Evolutionary conservation across 2,888 invertebrate genomes (phyloP).

Genomic region (Drosophila mimica): DNA sequence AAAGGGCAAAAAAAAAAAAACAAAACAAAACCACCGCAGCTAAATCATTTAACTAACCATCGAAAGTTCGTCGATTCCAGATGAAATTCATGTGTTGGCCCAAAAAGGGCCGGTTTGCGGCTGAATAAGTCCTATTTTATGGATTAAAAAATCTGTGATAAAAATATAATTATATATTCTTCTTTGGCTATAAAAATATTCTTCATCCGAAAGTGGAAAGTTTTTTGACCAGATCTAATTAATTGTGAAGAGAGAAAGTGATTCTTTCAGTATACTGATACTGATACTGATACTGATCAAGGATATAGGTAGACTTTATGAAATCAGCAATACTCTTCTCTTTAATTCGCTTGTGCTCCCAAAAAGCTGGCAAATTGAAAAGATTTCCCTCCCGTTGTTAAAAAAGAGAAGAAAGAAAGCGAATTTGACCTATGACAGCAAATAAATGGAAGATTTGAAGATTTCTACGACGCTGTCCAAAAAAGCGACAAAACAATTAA

Average conservation of each 20-base stretch:
- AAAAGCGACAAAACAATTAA: slow-evolving; percentile 31
- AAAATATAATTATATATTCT: not conserved
- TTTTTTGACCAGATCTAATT: not conserved
- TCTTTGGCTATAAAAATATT: not conserved
- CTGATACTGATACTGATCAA: not conserved
- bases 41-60: slow-evolving; percentile 21
- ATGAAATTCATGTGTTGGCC: not conserved
- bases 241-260: not conserved
- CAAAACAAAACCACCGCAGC: not conserved
- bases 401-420: slow-evolving; percentile 47
- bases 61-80: slow-evolving; percentile 37
- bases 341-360: not conserved
- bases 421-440: slow-evolving; percentile 68
- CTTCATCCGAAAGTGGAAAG: not conserved
- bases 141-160: not conserved
- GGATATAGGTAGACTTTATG: not conserved
- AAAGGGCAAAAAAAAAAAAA: slow-evolving; percentile 30
- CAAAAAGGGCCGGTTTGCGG: not conserved
- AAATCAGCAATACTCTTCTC: not conserved
- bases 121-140: not conserved
- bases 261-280: not conserved
- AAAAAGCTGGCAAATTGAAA: not conserved
- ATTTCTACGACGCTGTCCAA: slow-evolving; percentile 39
- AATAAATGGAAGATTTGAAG: slow-evolving; percentile 32
- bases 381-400: not conserved